These are phyloP conservation scores for Laothoe populi DNA, from an alignment of 2,888 invertebrate species.

Conservation along the genomic window DNA sequence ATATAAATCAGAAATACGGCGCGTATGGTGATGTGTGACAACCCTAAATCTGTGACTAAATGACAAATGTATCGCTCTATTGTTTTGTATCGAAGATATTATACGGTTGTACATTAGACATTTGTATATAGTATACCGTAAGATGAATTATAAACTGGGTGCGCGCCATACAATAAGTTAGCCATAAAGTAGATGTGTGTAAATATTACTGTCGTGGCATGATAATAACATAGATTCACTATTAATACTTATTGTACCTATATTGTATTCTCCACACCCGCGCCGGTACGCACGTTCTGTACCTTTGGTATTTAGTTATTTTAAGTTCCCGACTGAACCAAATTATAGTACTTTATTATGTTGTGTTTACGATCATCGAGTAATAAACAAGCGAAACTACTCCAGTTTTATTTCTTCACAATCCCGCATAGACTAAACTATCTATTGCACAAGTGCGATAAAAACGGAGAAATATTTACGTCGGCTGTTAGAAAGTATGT, in stretches of 20 bases:
- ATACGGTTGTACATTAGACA: constrained; percentile 23
- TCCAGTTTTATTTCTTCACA: constrained; percentile 40
- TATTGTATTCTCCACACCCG: constrained; percentile 50
- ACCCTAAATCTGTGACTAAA: constrained; percentile 9
- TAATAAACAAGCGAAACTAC: constrained; percentile 68
- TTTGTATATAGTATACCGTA: constrained; percentile 29
- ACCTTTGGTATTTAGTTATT: constrained; percentile 78
- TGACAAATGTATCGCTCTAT: constrained; percentile 16
- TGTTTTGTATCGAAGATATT: constrained; percentile 19
- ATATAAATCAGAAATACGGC: no score
- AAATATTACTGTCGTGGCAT: constrained; percentile 47
- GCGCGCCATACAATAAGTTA: constrained; percentile 68
- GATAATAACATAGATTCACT: constrained; percentile 43
- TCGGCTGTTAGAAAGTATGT: constrained; percentile 48
- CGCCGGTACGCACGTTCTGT: constrained; percentile 61
- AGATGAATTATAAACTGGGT: constrained; percentile 53
- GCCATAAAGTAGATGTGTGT: constrained; percentile 54
- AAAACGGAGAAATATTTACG: constrained; percentile 34
- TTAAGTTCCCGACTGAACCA: constrained; percentile 85
- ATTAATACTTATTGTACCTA: constrained; percentile 40
- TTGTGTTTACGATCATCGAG: constrained; percentile 76
- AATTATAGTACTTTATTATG: constrained; percentile 78
- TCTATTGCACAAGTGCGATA: constrained; percentile 24
- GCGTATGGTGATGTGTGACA: no score
- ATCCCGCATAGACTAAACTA: constrained; percentile 17